Percentiles rank a stretch among this genome's conserved stretches.
These are phyloP conservation scores for Exephanes ischioxanthus DNA, from an alignment of 2,888 invertebrate species.

Conservation along the genomic window DNA sequence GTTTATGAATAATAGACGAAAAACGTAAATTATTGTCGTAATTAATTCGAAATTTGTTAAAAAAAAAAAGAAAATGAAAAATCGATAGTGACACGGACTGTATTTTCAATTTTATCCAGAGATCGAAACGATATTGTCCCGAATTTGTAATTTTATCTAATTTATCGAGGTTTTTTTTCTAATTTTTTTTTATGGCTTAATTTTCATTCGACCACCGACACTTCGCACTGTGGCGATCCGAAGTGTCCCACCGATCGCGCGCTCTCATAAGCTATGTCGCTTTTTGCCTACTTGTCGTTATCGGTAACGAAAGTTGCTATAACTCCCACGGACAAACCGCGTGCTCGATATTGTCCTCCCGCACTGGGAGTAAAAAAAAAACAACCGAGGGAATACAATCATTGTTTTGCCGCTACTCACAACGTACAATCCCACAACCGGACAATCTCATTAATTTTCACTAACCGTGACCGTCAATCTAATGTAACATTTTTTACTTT, in stretches of 20 bases:
- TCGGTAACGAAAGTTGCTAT: constrained; percentile 32
- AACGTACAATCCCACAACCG: background rate
- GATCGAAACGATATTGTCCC: background rate
- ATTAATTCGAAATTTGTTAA: background rate
- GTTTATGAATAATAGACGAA: background rate
- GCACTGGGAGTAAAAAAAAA: background rate
- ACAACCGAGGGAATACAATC: background rate
- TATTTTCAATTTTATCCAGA: constrained; percentile 28
- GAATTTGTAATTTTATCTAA: constrained; percentile 22
- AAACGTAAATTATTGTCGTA: background rate
- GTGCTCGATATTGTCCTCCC: constrained; percentile 37
- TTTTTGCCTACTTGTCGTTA: constrained; percentile 27
- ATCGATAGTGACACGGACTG: constrained; percentile 62
- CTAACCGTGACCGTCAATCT: constrained; percentile 7
- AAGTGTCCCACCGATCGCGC: constrained; percentile 2
- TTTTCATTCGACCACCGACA: constrained; percentile 9
- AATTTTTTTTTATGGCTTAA: background rate
- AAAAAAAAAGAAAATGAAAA: background rate
- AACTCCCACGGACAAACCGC: constrained; percentile 23
- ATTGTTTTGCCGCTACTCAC: constrained; percentile 28
- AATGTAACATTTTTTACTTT: constrained; percentile 15
- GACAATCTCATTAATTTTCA: constrained; percentile 9
- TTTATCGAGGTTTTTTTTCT: background rate
- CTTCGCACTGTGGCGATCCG: background rate
- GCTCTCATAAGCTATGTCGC: background rate